phyloP scores from a whole-genome alignment of 2,797 vertebrate species.

The Alectoris magna region DNA sequence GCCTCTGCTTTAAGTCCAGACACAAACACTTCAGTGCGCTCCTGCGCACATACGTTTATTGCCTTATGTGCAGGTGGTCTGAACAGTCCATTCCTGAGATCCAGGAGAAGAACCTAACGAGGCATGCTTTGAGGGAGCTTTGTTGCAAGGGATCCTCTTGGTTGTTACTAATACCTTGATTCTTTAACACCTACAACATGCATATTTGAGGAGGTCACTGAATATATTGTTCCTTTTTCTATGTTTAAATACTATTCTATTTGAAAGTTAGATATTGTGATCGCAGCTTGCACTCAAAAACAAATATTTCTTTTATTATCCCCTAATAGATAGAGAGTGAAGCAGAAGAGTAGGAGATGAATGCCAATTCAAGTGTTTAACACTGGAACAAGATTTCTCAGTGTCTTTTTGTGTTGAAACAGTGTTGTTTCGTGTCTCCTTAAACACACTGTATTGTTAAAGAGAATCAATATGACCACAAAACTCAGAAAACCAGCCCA shows the following conservation, averaged over 20 bases:
- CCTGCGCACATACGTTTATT: constrained; percentile 77
- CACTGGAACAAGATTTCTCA: not conserved
- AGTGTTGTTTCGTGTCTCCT: not conserved
- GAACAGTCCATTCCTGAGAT: constrained; percentile 79
- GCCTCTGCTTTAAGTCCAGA: not conserved
- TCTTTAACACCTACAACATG: constrained; percentile 72
- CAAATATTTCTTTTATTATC: not conserved
- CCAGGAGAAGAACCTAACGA: constrained; percentile 85
- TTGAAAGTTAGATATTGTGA: not conserved
- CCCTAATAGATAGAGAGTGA: not conserved
- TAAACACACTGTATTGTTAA: not conserved
- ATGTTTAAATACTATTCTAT: not conserved
- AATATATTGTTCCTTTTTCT: not conserved
- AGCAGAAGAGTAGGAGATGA: not conserved
- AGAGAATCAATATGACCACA: not conserved
- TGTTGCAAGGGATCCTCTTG: constrained; percentile 80
- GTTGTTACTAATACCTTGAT: constrained; percentile 69
- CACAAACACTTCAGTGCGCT: constrained; percentile 68
- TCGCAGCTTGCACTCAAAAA: not conserved
- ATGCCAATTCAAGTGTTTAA: not conserved
- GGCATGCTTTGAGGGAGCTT: constrained; percentile 79
- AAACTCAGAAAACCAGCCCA: not conserved
- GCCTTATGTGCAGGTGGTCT: constrained; percentile 86
- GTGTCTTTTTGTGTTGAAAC: not conserved
- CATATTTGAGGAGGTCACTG: constrained; percentile 9